These are phyloP conservation scores for Tanytarsus gracilentus DNA, from an alignment of 2,888 invertebrate species.

Conservation along the genomic window DNA sequence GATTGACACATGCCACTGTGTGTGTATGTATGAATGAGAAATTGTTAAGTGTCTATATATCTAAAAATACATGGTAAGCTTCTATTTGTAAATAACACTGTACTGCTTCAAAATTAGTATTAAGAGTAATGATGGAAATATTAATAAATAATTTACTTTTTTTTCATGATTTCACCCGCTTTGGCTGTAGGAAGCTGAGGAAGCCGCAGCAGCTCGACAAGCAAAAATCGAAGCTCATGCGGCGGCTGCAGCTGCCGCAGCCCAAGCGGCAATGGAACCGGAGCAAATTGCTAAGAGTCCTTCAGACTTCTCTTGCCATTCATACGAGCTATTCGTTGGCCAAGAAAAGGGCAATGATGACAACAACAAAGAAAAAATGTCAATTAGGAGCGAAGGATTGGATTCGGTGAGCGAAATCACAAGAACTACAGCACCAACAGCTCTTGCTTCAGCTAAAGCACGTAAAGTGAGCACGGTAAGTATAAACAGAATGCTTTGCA, in stretches of 20 bases:
- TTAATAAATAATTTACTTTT: background rate
- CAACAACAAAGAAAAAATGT: constrained; percentile 85
- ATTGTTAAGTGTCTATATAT: too few relatives aligned
- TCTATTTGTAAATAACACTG: too few relatives aligned
- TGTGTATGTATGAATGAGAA: too few relatives aligned
- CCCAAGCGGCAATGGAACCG: constrained; percentile 41
- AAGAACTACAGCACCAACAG: constrained; percentile 46
- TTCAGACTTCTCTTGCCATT: constrained; percentile 83
- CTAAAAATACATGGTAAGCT: too few relatives aligned
- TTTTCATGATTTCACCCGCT: background rate
- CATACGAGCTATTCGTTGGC: constrained; percentile 84
- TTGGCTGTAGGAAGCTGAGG: constrained; percentile 66
- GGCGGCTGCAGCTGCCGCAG: constrained; percentile 54
- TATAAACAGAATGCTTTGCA: constrained; percentile 42
- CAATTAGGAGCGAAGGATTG: constrained; percentile 79
- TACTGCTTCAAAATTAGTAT: background rate
- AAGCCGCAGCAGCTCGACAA: constrained; percentile 49
- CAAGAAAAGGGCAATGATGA: constrained; percentile 84
- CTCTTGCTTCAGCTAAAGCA: constrained; percentile 48
- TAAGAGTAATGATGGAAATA: background rate
- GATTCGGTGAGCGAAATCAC: constrained; percentile 80
- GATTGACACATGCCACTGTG: too few relatives aligned
- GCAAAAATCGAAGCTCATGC: constrained; percentile 44
- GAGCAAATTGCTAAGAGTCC: constrained; percentile 77
- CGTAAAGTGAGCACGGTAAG: constrained; percentile 93